phyloP scores from a whole-genome alignment of 2,113 vertebrate species.

The Brachypteracias leptosomus region DNA sequence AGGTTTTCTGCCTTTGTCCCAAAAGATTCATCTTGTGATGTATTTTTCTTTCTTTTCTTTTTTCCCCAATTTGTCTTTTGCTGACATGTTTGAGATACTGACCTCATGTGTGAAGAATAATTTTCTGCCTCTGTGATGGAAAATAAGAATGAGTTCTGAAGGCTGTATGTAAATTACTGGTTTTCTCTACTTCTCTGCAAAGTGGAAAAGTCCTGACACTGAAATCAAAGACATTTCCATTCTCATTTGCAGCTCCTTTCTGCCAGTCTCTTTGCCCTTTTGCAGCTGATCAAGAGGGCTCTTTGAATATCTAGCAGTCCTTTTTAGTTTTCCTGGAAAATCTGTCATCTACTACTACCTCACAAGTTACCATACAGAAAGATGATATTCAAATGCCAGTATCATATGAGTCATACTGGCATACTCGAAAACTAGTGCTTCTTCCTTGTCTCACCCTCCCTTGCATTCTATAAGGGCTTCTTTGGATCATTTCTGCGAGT shows the following conservation, averaged over 20 bases:
- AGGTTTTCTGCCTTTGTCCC: constrained; percentile 65
- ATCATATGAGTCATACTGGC: neutral
- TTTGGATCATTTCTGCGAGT: neutral
- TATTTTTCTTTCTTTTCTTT: neutral
- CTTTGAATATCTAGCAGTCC: neutral
- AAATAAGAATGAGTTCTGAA: neutral
- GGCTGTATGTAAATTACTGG: neutral
- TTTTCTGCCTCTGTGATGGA: constrained; percentile 12
- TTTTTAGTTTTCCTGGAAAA: neutral
- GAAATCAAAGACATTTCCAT: neutral
- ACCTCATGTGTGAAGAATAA: neutral
- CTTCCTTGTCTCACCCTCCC: neutral
- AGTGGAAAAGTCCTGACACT: neutral
- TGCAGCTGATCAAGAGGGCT: neutral
- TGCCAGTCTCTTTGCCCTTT: neutral
- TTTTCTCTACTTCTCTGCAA: neutral
- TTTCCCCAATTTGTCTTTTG: neutral
- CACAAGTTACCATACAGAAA: neutral
- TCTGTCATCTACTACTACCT: neutral
- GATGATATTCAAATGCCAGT: neutral
- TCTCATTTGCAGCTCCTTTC: constrained; percentile 1
- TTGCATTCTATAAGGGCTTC: neutral
- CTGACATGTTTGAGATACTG: constrained; percentile 37
- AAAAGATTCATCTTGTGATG: neutral
- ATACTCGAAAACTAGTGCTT: neutral